Conservation (phyloP, 2,797 vertebrate genomes). For the Tachyglossus aculeatus region DNA sequence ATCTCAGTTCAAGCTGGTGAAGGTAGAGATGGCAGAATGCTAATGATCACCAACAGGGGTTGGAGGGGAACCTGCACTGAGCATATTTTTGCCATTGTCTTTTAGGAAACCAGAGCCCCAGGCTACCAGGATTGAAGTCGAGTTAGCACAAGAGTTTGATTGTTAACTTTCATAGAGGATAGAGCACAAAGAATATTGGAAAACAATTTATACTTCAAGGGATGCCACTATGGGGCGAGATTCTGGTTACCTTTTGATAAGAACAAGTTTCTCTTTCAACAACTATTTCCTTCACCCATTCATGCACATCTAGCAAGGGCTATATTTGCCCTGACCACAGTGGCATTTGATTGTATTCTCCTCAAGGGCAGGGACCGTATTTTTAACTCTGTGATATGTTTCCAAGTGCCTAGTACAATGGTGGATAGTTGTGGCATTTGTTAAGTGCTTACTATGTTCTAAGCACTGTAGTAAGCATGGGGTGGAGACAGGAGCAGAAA, state of each 20-base stretch:
- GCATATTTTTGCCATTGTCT: no score
- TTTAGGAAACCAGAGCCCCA: no score
- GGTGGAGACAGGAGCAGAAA: neutral
- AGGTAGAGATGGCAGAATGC: conserved; percentile 2
- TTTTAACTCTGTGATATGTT: no score
- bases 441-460: neutral
- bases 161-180: neutral
- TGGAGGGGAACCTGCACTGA: neutral
- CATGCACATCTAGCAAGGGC: neutral
- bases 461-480: neutral
- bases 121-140: neutral
- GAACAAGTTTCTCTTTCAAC: neutral
- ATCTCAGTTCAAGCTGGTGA: conserved; percentile 22
- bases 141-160: neutral
- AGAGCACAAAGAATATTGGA: neutral
- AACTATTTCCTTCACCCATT: neutral
- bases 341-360: no score
- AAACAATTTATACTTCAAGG: no score
- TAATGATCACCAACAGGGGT: conserved; percentile 3
- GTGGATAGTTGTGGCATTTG: no score
- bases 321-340: neutral
- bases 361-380: no score
- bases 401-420: no score
- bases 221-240: neutral
- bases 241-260: neutral